Base-by-base conservation (phyloP, 2,888 invertebrate genomes). In the Cylindroiulus punctatus region DNA sequence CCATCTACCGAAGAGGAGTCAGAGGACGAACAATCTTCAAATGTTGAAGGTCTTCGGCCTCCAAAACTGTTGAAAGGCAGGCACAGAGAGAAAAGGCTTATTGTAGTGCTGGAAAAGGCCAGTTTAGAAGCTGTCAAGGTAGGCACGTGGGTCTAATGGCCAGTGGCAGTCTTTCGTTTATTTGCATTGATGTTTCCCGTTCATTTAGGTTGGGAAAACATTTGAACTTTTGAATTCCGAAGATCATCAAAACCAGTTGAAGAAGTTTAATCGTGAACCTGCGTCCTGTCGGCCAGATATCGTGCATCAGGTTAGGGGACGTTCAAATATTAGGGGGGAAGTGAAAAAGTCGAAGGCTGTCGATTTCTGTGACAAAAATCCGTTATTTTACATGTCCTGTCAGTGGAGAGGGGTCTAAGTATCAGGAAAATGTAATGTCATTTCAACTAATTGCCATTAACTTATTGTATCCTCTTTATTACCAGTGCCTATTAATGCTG, bases 71-170 rank as follows among this genome's bases (percentile, higher is more conserved):
- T 84, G 1, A 84, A 84, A 44, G 40, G 84, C 42, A 47, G 40
- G 42, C 17, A 84, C 17, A 4, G 14, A 40, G 84, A 84, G 89
- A 97, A 98, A 91, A 94, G 98, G 85, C 92, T 99, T 30, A 96
- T 99, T 88, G 94, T 99, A 76, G 94, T 99, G 87, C 92, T 99
- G 86, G 98, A 98, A 92, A 95, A 95, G 87, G 98, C 99, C 4
- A 98, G 98, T 90, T 91, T 99, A 86, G 99, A 99, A 92, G 96
- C 97, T 81, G 97, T 98, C 0, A 99, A 98, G 93, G 98, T 98
- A 91, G 90, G 10, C 40, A 26, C 19, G 2, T 82, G 22, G 40
- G 82, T n/a, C 19, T 32, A 82, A 86, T 76, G n/a, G 36, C 22
- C 0, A 82, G 17, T 81, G 7, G 3, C 36, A 36, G 36, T 2